Conservation (phyloP, 2,113 vertebrate genomes). For the Cinclus mexicanus region DNA sequence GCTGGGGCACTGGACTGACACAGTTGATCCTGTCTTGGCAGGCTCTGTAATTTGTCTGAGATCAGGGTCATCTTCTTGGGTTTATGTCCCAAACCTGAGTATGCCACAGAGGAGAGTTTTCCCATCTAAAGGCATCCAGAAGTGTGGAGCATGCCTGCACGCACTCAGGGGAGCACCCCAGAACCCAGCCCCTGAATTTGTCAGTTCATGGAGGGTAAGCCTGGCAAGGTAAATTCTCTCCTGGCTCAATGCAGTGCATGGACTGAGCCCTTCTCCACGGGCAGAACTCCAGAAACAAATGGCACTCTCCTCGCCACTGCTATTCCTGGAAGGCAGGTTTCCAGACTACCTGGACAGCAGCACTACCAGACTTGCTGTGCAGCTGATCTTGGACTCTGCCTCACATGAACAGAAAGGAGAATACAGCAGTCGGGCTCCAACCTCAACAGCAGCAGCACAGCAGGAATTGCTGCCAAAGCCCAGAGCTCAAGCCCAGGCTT, state of each 20-base stretch:
- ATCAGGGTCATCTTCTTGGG: background rate
- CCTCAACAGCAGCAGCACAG: background rate
- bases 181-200: background rate
- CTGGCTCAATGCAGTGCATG: rapidly evolving
- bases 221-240: background rate
- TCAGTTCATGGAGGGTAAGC: background rate
- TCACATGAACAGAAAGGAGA: background rate
- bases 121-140: background rate
- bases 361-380: background rate
- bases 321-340: conserved; percentile 40
- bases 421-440: background rate
- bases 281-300: background rate
- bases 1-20: background rate
- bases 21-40: background rate
- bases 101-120: background rate
- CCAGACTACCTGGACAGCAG: conserved; percentile 32
- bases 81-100: background rate
- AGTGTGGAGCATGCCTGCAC: rapidly evolving
- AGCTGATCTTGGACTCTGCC: conserved; percentile 41
- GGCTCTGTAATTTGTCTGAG: background rate
- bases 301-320: background rate
- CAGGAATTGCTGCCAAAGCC: conserved; percentile 59
- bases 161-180: background rate
- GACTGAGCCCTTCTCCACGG: background rate
- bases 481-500: conserved; percentile 64